Conservation (phyloP, 2,113 vertebrate genomes). For the Osmerus eperlanus region DNA sequence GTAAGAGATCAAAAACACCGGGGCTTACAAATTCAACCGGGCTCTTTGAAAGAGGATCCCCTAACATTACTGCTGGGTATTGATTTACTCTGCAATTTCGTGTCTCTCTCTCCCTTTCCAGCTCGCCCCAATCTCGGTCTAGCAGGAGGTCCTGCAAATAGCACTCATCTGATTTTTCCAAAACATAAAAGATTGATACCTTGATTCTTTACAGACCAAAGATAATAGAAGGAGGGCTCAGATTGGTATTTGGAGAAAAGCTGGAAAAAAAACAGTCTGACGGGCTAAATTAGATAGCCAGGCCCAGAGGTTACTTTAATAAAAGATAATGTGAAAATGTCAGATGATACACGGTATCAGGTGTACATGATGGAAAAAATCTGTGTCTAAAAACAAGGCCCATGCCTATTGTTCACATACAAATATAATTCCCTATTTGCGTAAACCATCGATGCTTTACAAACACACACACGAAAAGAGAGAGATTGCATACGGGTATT, state of each 20-base stretch:
- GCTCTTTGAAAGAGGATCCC: slow-evolving; percentile 85
- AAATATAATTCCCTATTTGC: no score
- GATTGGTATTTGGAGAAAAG: slow-evolving; percentile 69
- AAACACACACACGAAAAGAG: no score
- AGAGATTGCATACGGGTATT: no score
- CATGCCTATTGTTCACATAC: background rate
- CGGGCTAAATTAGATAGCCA: slow-evolving; percentile 50
- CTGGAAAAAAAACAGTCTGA: slow-evolving; percentile 30
- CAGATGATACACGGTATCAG: slow-evolving; percentile 34
- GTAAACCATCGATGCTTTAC: no score
- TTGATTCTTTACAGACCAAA: slow-evolving; percentile 65
- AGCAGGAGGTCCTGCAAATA: slow-evolving; percentile 72
- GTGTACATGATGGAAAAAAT: slow-evolving; percentile 57
- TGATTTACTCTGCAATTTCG: slow-evolving; percentile 87
- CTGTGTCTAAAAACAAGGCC: slow-evolving; percentile 41
- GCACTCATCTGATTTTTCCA: slow-evolving; percentile 69
- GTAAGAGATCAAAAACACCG: slow-evolving; percentile 86
- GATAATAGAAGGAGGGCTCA: slow-evolving; percentile 65
- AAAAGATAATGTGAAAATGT: slow-evolving; percentile 67
- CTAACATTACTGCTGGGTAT: slow-evolving; percentile 78
- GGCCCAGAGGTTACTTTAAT: slow-evolving; percentile 66
- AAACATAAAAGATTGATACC: slow-evolving; percentile 79
- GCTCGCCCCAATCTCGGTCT: slow-evolving; percentile 71
- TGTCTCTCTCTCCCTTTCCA: slow-evolving; percentile 74
- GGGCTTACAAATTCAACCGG: slow-evolving; percentile 80